Conservation (phyloP, 2,113 vertebrate species). For the Pavo muticus region DNA sequence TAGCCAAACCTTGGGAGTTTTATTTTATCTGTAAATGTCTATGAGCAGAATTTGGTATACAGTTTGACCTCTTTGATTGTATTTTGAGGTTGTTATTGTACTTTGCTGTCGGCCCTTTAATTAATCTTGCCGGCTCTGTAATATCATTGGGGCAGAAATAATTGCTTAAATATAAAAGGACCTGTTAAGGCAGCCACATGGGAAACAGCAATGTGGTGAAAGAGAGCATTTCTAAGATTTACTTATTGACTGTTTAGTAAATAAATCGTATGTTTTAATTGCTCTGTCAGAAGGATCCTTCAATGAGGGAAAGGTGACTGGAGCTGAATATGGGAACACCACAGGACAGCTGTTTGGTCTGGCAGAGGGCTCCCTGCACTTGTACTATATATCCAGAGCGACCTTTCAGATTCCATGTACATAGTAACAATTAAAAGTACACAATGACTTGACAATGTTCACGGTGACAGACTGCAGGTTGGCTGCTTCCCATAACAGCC, state of each 20-base stretch:
- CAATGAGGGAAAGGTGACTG: slow-evolving; percentile 73
- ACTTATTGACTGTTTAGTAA: slow-evolving; percentile 68
- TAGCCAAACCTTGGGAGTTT: not conserved
- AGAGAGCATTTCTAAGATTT: slow-evolving; percentile 52
- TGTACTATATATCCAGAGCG: slow-evolving; percentile 78
- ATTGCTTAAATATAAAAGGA: slow-evolving; percentile 48
- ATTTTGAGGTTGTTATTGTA: slow-evolving; percentile 40
- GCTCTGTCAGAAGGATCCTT: slow-evolving; percentile 73
- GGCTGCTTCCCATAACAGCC: slow-evolving; percentile 80
- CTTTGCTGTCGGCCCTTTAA: slow-evolving; percentile 25
- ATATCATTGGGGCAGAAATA: slow-evolving; percentile 53
- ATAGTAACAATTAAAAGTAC: slow-evolving; percentile 80
- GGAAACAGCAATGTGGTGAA: slow-evolving; percentile 47
- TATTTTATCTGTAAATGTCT: slow-evolving; percentile 28
- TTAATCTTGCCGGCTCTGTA: not conserved
- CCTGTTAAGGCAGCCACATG: slow-evolving; percentile 44
- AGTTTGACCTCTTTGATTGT: not conserved
- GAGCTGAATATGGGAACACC: slow-evolving; percentile 73
- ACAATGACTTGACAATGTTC: slow-evolving; percentile 79
- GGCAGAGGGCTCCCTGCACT: slow-evolving; percentile 75
- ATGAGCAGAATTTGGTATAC: not conserved
- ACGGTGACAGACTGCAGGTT: slow-evolving; percentile 78
- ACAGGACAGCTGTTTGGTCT: slow-evolving; percentile 77
- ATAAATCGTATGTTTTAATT: slow-evolving; percentile 77
- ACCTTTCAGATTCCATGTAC: slow-evolving; percentile 79